Evolutionary conservation across 2,113 vertebrate genomes (phyloP).

Genomic region (Peromyscus maniculatus): DNA sequence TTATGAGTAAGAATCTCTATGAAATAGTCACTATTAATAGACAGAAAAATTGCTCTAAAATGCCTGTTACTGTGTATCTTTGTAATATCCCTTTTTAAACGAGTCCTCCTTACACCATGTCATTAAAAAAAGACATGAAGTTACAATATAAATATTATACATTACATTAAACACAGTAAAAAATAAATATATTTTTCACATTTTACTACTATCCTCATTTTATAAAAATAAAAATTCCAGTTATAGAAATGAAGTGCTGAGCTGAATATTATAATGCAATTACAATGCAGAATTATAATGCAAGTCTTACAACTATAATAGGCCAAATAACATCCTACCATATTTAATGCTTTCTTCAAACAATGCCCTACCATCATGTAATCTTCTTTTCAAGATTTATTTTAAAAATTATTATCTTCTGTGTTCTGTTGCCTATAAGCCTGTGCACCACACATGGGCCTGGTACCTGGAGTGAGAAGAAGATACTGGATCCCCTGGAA

Average conservation of each 20-base stretch:
- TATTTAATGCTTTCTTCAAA: neutral
- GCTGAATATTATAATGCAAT: neutral
- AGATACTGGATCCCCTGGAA: neutral
- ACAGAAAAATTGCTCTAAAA: conserved; percentile 58
- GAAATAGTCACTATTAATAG: neutral
- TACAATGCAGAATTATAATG: too few relatives aligned
- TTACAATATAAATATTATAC: conserved; percentile 32
- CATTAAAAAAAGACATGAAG: conserved; percentile 32
- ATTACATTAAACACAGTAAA: neutral
- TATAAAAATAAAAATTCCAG: conserved; percentile 40
- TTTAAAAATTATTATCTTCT: neutral
- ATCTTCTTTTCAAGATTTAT: neutral
- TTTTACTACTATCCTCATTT: conserved; percentile 20
- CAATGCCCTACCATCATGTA: neutral
- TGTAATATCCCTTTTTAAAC: conserved; percentile 23
- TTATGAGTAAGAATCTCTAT: neutral
- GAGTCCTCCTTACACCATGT: neutral
- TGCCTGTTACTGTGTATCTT: neutral
- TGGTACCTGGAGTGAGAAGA: neutral
- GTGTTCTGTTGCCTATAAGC: neutral
- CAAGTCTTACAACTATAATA: neutral
- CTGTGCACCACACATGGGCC: neutral
- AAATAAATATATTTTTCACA: neutral
- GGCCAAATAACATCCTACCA: neutral
- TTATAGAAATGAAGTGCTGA: conserved; percentile 42